A percentile compares a stretch with the other conserved stretches of the same genome.
Evolutionary conservation across 64 coral and sea anemone species (phyloP).

Genomic region (Cladopsammia gracilis): DNA sequence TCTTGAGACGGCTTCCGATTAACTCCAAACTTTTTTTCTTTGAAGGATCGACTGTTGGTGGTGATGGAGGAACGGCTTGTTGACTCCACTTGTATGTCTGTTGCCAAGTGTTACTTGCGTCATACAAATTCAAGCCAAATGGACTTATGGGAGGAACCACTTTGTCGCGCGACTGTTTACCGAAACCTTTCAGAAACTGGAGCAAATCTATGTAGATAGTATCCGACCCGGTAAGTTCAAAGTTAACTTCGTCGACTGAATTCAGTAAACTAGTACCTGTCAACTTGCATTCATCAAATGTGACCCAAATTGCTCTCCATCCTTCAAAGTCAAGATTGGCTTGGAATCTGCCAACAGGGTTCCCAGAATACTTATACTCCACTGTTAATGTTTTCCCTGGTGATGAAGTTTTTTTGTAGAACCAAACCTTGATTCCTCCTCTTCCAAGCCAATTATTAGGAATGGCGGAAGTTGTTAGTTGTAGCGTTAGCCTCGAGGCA

Average conservation of each 20-base stretch:
- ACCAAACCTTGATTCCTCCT: slow-evolving; percentile 59
- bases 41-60: neutral
- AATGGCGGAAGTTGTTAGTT: neutral
- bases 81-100: slow-evolving; percentile 8
- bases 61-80: neutral
- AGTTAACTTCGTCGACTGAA: neutral
- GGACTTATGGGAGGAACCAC: slow-evolving; percentile 57
- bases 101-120: slow-evolving; percentile 30
- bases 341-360: neutral
- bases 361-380: neutral
- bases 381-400: neutral
- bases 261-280: neutral
- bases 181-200: neutral
- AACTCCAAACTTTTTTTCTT: slow-evolving; percentile 24
- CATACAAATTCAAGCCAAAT: slow-evolving; percentile 9
- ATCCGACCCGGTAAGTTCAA: neutral
- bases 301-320: slow-evolving; percentile 79
- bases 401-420: slow-evolving; percentile 28
- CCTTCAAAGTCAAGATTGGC: slow-evolving; percentile 65
- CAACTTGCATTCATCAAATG: slow-evolving; percentile 40
- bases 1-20: slow-evolving; percentile 53
- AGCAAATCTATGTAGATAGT: slow-evolving; percentile 70
- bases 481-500: neutral
- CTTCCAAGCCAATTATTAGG: neutral
- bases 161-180: slow-evolving; percentile 39